Conservation (phyloP, 2,888 invertebrate genomes). For the Tenthredo livida region DNA sequence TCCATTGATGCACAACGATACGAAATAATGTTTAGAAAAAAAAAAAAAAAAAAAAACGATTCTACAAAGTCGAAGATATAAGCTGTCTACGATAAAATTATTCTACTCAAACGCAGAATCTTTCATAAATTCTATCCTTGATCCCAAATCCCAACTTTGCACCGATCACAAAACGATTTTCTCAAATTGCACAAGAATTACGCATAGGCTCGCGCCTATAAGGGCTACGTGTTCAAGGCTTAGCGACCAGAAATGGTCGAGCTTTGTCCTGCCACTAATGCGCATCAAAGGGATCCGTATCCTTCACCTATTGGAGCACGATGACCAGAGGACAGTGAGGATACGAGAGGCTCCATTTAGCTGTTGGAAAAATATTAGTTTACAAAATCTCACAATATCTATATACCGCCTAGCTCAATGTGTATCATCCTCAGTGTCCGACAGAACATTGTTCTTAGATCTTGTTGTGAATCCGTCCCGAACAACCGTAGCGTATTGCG, state of each 20-base stretch:
- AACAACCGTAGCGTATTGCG: slow-evolving; percentile 5
- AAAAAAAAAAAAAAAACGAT: not conserved
- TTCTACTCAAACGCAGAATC: not conserved
- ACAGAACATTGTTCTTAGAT: slow-evolving; percentile 13
- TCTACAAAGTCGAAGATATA: not conserved
- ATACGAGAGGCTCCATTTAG: not conserved
- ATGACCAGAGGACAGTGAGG: not conserved
- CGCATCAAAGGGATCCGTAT: slow-evolving; percentile 46
- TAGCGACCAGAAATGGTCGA: slow-evolving; percentile 1
- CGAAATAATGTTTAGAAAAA: not conserved
- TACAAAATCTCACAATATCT: not conserved
- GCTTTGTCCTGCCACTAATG: slow-evolving; percentile 34
- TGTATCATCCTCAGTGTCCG: slow-evolving; percentile 5
- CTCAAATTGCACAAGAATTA: slow-evolving; percentile 16
- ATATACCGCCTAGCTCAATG: slow-evolving; percentile 2
- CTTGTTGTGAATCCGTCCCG: not conserved
- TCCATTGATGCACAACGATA: not conserved
- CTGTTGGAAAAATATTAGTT: slow-evolving; percentile 27
- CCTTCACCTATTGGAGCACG: slow-evolving; percentile 42
- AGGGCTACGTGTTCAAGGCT: slow-evolving; percentile 12
- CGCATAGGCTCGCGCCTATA: slow-evolving; percentile 3
- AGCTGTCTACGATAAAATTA: not conserved
- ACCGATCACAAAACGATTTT: not conserved
- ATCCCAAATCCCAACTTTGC: not conserved
- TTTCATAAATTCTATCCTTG: not conserved